Evolutionary conservation across 2,797 vertebrate genomes (phyloP), one percentile per base, ranked within the genome.

Genomic region (Trachurus trachurus): DNA sequence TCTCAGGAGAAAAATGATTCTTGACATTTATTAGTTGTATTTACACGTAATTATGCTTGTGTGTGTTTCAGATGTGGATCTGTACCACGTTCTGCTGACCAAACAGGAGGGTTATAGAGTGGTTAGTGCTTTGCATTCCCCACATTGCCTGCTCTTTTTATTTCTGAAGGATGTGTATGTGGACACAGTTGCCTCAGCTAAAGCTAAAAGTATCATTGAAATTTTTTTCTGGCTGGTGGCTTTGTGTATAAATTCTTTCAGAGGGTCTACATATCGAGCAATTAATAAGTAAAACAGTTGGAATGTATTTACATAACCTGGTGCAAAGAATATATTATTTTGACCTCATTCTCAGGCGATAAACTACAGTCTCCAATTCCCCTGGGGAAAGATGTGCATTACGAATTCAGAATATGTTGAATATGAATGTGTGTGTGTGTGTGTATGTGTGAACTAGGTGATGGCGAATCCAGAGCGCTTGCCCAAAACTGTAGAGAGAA

Each of bases 21-120:
- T 39, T 1, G 0, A 19, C 62, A 5, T 9, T 1, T 9, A 13
- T 29, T 3, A 16, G 5, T 10, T 56, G 9, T 56, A 9, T 19
- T 80, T 21, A 34, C 59, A 66, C 13, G 3, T 40, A 56, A 34
- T 62, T 34, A 37, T 45, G 4, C 10, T 16, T 69, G 59, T 84
- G 71, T 53, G 83, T 88, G 81, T 91, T 87, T 81, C 92, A 99
- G 98, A 98, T 95, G 94, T 97, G 76, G 98, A 99, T 80, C 94
- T 95, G 56, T 96, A 96, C 91, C 96, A 96, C 50, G 93, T 99
- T 74, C 86, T 47, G 34, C 90, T 98, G 82, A 90, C 85, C 39
- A 92, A 73, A 74, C 96, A 96, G 88, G 97, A 97, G 68, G 97
- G 95, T 45, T 96, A 96, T 50, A 94, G 90, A 95, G 96, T 97